Conservation (phyloP, 2,888 invertebrate genomes). For the Argyresthia goedartella region DNA sequence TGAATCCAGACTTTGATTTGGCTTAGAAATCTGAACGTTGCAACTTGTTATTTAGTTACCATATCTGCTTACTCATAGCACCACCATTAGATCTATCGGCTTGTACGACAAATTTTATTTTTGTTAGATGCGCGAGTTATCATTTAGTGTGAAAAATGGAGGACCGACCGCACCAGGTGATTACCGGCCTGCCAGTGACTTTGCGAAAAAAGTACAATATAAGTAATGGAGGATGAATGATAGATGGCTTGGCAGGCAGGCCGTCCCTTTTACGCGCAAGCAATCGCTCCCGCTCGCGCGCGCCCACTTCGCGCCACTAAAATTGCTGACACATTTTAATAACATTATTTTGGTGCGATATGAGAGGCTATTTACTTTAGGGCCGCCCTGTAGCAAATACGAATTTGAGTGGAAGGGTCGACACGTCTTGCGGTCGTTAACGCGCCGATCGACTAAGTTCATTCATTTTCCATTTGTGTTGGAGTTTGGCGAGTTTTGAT, state of each 20-base stretch:
- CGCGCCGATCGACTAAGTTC: conserved; percentile 47
- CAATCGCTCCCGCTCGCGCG: conserved; percentile 23
- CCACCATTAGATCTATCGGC: conserved; percentile 62
- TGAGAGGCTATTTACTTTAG: conserved; percentile 65
- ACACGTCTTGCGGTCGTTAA: conserved; percentile 54
- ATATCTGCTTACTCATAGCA: conserved; percentile 52
- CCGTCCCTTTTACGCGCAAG: conserved; percentile 26
- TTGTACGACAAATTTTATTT: conserved; percentile 69
- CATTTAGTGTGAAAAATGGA: conserved; percentile 69
- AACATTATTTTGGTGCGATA: conserved; percentile 59
- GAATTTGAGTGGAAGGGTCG: conserved; percentile 54
- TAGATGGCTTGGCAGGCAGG: conserved; percentile 51
- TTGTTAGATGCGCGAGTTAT: conserved; percentile 66
- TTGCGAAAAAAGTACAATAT: conserved; percentile 70
- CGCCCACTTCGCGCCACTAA: conserved; percentile 28
- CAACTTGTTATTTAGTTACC: no score
- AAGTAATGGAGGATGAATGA: conserved; percentile 72
- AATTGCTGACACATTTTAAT: conserved; percentile 70
- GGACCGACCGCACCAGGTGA: conserved; percentile 66
- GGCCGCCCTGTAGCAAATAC: conserved; percentile 59
- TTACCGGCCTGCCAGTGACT: conserved; percentile 69
- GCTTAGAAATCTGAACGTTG: no score
- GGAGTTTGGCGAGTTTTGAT: conserved; percentile 9
- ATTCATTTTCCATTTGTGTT: conserved; percentile 44
- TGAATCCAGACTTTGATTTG: no score